Evolutionary conservation across 2,113 vertebrate species (phyloP).

Genomic region (Vulpes lagopus): DNA sequence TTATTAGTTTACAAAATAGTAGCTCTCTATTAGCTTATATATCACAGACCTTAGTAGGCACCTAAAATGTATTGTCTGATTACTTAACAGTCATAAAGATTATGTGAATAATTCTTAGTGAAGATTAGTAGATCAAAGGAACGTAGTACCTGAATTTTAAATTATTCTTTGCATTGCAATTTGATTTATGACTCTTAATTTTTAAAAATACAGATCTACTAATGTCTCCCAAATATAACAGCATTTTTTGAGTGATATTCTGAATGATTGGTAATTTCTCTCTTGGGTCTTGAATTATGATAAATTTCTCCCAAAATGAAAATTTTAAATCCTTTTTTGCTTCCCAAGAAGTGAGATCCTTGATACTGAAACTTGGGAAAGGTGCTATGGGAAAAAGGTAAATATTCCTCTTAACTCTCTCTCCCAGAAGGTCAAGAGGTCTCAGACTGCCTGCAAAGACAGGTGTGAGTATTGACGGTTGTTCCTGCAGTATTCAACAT

Average conservation of each 20-base stretch:
- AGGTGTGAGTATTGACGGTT: neutral
- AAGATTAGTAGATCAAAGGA: neutral
- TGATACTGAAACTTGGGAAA: neutral
- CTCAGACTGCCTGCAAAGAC: neutral
- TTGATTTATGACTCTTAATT: neutral
- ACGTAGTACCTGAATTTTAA: neutral
- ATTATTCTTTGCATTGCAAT: neutral
- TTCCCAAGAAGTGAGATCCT: neutral
- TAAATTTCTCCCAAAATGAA: neutral
- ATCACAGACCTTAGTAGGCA: neutral
- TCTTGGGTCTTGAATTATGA: neutral
- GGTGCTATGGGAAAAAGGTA: neutral
- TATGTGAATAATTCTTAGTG: neutral
- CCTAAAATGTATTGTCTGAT: neutral
- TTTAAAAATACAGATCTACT: neutral
- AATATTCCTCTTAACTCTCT: neutral
- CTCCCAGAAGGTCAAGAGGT: neutral
- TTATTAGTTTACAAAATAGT: neutral
- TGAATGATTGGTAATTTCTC: neutral
- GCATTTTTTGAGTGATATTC: neutral
- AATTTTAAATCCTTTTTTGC: neutral
- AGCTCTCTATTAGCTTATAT: neutral
- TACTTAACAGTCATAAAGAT: neutral
- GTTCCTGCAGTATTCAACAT: neutral
- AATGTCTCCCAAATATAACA: neutral